phyloP scores from a whole-genome alignment of 2,888 invertebrate genomes.

The Capitulum mitella region DNA sequence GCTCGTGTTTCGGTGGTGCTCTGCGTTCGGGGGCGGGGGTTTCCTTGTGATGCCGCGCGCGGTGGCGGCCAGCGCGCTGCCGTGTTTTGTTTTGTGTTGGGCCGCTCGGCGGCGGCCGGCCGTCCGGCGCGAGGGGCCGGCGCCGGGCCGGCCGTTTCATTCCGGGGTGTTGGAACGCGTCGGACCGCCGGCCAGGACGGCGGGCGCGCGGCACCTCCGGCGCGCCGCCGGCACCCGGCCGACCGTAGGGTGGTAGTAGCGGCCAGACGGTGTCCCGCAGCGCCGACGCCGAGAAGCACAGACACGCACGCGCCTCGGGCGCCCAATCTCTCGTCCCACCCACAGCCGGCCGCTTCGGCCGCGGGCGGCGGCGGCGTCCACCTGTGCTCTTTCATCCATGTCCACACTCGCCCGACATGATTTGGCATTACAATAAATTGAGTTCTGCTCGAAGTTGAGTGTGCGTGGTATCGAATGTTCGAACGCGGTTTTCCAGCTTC shows the following conservation, averaged over 20 bases:
- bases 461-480: background rate
- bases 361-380: background rate
- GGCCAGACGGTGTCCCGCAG: background rate
- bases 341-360: background rate
- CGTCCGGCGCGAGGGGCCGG: background rate
- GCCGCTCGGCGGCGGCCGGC: background rate
- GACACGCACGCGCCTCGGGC: background rate
- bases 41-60: background rate
- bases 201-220: background rate
- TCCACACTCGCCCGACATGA: conserved; percentile 2
- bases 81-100: background rate
- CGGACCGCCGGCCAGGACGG: background rate
- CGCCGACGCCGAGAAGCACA: background rate
- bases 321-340: background rate
- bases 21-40: background rate
- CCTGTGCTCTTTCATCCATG: background rate
- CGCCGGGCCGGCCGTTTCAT: conserved; percentile 1
- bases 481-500: too few species aligned
- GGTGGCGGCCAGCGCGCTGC: background rate
- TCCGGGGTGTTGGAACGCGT: background rate
- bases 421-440: conserved; percentile 24
- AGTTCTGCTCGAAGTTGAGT: background rate
- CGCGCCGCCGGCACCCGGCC: too few species aligned
- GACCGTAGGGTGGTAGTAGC: background rate
- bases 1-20: background rate